phyloP scores from a whole-genome alignment of 2,113 vertebrate genomes.

The Labeo rohita region DNA sequence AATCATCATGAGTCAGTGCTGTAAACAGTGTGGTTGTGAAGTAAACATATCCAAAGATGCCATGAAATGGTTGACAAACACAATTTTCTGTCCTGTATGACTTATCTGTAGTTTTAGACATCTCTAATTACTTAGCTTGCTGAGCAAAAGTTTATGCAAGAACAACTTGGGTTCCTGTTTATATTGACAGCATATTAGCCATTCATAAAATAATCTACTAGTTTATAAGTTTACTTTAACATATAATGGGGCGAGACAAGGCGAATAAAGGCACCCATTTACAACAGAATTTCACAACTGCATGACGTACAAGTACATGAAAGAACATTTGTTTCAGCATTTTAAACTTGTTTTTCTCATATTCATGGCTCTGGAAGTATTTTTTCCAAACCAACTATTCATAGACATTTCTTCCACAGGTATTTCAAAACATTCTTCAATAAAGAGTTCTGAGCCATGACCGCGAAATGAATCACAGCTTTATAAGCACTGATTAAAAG shows the following conservation, averaged over 20 bases:
- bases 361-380: neutral
- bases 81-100: neutral
- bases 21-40: constrained; percentile 11
- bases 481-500: neutral
- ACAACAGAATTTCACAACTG: neutral
- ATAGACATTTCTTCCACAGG: neutral
- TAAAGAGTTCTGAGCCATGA: neutral
- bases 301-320: neutral
- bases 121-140: neutral
- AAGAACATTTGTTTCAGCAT: neutral
- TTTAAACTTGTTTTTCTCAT: neutral
- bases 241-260: neutral
- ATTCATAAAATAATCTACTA: constrained; percentile 33
- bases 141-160: constrained; percentile 2
- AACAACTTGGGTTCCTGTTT: constrained; percentile 28
- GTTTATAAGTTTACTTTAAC: constrained; percentile 24
- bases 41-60: neutral
- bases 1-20: neutral
- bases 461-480: neutral
- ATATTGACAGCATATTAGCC: constrained; percentile 31
- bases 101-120: neutral
- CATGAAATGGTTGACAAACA: neutral
- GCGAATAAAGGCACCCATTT: neutral
- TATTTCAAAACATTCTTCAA: neutral
- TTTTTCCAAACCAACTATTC: neutral